Evolutionary conservation across 1,140 invertebrate species (phyloP), one percentile per base, ranked within the genome.

Genomic region (Pseudomyrmex cubaensis): DNA sequence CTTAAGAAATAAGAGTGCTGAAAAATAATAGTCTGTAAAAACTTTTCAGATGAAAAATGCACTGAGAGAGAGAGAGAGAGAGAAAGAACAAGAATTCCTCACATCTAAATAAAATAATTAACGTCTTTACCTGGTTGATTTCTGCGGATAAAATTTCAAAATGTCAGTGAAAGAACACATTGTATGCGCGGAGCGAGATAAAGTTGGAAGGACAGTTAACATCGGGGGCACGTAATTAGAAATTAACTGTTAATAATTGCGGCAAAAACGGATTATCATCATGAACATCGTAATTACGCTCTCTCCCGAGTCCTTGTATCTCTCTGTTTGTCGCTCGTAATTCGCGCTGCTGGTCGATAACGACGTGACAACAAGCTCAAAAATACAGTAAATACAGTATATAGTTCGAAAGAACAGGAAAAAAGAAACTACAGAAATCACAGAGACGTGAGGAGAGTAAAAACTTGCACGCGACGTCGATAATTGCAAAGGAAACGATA

Each of bases 161-260:
- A 69, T 10, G 52, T 70, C 52, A 57, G 35, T 35, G 35, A 35
- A 35, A 35, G 7, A 35, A 1, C 35, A 66, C 54, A 57, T 69
- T 48, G 64, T 13, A 46, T 2, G 20, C 44, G 13, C 9, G 35
- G 50, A 35, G 35, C 35, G 52, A 22, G 44, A 48, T 70, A 78
- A 78, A 78, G 20, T 46, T 50, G 46, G 20, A 20, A 10, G n/a
- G 66, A 50, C 54, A 35, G 52, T 25, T 61, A 80, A 80, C 70
- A 72, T 80, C 66, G 44, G 44, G 76, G 15, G 48, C 5, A 72
- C 66, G 66, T 57, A 80, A 80, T 80, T 80, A 80, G 76, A 59
- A 61, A 80, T 80, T 80, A 80, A 48, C 76, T 70, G 54, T 67
- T 80, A 59, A 80, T 80, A 80, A 80, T 80, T 70, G 54, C 20